These are phyloP conservation scores for Leptoclinus maculatus DNA, from an alignment of 2,797 vertebrate genomes.

Conservation along the genomic window DNA sequence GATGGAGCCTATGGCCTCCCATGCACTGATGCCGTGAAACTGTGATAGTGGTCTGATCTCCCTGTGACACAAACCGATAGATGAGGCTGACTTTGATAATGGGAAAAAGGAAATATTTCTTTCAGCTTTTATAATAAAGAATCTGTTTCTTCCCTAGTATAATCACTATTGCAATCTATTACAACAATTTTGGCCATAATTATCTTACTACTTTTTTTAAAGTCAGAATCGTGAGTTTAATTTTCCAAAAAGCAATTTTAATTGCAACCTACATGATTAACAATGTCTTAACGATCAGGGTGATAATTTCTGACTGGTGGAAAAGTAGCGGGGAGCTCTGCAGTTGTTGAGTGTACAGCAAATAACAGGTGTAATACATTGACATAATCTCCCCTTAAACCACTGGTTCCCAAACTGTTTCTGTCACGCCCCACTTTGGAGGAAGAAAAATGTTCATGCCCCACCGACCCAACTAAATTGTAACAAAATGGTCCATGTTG, in stretches of 20 bases:
- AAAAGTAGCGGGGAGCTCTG: background rate
- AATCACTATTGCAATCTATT: conserved; percentile 15
- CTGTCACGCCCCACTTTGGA: too few species aligned
- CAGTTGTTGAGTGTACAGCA: background rate
- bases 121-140: conserved; percentile 38
- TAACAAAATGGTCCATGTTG: too few species aligned
- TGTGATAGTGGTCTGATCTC: conserved; percentile 51
- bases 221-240: background rate
- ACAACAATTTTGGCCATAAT: background rate
- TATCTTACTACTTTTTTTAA: background rate
- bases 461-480: too few species aligned
- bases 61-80: conserved; percentile 63
- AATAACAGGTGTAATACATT: background rate
- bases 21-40: conserved; percentile 17
- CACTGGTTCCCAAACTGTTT: too few species aligned
- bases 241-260: background rate
- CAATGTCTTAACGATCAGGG: background rate
- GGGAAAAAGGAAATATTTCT: conserved; percentile 55
- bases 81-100: conserved; percentile 63
- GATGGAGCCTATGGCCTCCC: conserved; percentile 64
- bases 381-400: background rate
- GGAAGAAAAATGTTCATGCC: too few species aligned
- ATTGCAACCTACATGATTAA: conserved; percentile 10
- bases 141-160: background rate
- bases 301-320: background rate